Conservation (phyloP, 2,797 vertebrate genomes). For the Dallia pectoralis region DNA sequence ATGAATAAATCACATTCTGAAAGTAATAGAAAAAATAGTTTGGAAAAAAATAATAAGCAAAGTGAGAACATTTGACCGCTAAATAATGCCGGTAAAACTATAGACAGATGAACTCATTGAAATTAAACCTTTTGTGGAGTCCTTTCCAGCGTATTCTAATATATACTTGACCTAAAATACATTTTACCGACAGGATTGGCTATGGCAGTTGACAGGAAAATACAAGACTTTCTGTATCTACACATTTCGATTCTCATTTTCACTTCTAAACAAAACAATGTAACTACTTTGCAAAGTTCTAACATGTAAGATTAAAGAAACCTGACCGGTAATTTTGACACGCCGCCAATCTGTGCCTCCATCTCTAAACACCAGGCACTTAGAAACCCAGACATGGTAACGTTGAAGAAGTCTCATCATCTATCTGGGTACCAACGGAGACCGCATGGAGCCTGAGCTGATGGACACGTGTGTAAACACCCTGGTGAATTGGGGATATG, state of each 20-base stretch:
- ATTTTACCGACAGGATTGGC: background rate
- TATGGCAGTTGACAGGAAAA: background rate
- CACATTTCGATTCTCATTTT: background rate
- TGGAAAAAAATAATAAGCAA: no score
- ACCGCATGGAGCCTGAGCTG: constrained; percentile 58
- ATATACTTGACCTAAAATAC: background rate
- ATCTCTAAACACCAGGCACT: constrained; percentile 74
- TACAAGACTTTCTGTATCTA: background rate
- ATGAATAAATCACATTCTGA: background rate
- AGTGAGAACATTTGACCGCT: background rate
- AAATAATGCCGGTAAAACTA: background rate
- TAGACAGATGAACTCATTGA: background rate
- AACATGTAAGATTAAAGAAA: constrained; percentile 45
- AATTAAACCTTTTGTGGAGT: background rate
- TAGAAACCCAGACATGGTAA: constrained; percentile 56
- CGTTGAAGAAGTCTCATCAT: constrained; percentile 61
- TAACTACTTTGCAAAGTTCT: constrained; percentile 21
- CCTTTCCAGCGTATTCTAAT: background rate
- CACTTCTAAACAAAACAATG: constrained; percentile 9
- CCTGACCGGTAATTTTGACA: constrained; percentile 58
- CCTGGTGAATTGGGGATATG: constrained; percentile 59
- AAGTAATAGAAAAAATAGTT: background rate
- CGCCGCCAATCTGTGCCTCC: constrained; percentile 64
- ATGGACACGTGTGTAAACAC: constrained; percentile 81
- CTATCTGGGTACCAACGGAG: constrained; percentile 63